These are phyloP conservation scores for Drosophila yakuba DNA, from an alignment of 1,140 invertebrate genomes.

Conservation along the genomic window DNA sequence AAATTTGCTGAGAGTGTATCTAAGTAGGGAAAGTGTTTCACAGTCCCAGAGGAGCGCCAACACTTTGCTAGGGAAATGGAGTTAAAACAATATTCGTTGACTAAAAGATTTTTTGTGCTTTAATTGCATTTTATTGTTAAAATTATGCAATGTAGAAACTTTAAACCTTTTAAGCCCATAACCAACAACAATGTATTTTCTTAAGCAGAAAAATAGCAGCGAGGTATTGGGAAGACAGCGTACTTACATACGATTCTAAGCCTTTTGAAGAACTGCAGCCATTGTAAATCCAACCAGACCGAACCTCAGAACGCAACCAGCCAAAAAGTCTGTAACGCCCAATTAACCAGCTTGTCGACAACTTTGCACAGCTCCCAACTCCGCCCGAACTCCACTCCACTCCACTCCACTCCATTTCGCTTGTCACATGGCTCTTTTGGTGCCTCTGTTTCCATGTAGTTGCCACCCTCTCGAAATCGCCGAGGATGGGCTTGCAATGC, in stretches of 20 bases:
- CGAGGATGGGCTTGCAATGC: slow-evolving; percentile 32
- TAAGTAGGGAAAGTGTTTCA: slow-evolving; percentile 19
- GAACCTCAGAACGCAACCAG: slow-evolving; percentile 28
- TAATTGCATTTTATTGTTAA: too few relatives aligned
- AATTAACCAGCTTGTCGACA: slow-evolving; percentile 74
- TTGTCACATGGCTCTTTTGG: neutral
- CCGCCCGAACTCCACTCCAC: slow-evolving; percentile 6
- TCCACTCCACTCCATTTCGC: slow-evolving; percentile 6
- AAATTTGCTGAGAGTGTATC: slow-evolving; percentile 29
- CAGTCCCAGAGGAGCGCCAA: slow-evolving; percentile 1
- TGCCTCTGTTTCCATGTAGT: slow-evolving; percentile 1
- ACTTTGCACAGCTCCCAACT: slow-evolving; percentile 34
- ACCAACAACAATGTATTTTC: too few relatives aligned
- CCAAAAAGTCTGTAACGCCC: slow-evolving; percentile 56
- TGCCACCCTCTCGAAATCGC: slow-evolving; percentile 6
- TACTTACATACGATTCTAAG: neutral
- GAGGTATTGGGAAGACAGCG: too few relatives aligned
- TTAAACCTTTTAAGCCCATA: too few relatives aligned
- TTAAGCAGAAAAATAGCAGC: too few relatives aligned
- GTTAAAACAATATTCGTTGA: neutral
- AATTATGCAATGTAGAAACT: too few relatives aligned
- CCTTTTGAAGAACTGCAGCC: slow-evolving; percentile 9
- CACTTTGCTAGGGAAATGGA: slow-evolving; percentile 5
- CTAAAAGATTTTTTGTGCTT: too few relatives aligned
- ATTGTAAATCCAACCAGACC: slow-evolving; percentile 16